Evolutionary conservation across 1,140 invertebrate species (phyloP).

Genomic region (Brachionus sp.): DNA sequence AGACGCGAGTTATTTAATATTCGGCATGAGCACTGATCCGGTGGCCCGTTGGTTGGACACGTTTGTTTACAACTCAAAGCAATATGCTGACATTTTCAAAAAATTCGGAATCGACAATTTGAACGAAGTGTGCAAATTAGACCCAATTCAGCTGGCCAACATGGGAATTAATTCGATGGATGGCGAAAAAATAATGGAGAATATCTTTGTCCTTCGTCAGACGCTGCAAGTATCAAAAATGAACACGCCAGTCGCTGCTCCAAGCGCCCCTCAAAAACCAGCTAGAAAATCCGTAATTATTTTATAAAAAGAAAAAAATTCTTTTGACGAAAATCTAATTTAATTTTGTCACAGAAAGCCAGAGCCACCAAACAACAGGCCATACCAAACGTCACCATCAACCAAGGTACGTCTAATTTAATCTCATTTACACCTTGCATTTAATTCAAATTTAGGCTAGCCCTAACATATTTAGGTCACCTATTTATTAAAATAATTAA

Average conservation of each 20-base stretch:
- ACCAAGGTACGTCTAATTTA: slow-evolving; percentile 15
- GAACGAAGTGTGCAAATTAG: slow-evolving; percentile 43
- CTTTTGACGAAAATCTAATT: too few species aligned
- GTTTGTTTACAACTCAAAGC: slow-evolving; percentile 24
- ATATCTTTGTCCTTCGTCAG: slow-evolving; percentile 23
- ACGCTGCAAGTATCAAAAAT: slow-evolving; percentile 23
- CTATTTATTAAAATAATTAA: not conserved
- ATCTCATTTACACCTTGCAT: not conserved
- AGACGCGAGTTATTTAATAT: not conserved
- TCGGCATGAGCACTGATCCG: not conserved
- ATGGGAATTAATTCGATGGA: slow-evolving; percentile 12
- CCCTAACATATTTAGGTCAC: not conserved
- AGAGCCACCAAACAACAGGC: not conserved
- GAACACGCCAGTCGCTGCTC: not conserved
- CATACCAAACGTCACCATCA: slow-evolving; percentile 24
- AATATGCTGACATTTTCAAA: slow-evolving; percentile 43
- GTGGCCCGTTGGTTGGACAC: slow-evolving; percentile 44
- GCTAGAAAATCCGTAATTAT: slow-evolving; percentile 10
- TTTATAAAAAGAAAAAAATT: not conserved
- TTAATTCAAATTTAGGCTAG: not conserved
- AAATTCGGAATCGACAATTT: slow-evolving; percentile 35
- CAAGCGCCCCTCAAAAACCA: not conserved
- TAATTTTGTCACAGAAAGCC: not conserved
- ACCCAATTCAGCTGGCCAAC: slow-evolving; percentile 5
- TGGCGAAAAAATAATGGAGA: slow-evolving; percentile 42